A percentile compares a stretch with the other conserved stretches of the same genome.
Evolutionary conservation across 2,797 vertebrate genomes (phyloP).

Genomic region (Siniperca obscura): DNA sequence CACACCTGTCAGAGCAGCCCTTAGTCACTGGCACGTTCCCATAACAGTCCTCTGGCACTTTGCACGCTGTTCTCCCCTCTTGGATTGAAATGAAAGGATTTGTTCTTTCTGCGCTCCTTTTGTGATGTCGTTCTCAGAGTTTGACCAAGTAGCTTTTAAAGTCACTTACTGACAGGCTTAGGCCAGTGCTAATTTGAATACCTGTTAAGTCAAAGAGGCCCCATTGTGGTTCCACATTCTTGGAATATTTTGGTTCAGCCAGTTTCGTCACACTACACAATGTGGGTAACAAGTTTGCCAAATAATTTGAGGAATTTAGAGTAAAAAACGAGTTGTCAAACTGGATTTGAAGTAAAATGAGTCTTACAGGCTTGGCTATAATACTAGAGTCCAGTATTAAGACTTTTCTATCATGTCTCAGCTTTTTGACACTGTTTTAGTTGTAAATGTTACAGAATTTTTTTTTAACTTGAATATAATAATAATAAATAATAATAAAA

Average conservation of each 20-base stretch:
- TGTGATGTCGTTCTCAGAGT: conserved; percentile 43
- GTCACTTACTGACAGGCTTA: conserved; percentile 64
- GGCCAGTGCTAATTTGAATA: conserved; percentile 69
- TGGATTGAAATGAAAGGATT: conserved; percentile 70
- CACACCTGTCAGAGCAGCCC: conserved; percentile 75
- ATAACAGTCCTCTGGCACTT: conserved; percentile 47
- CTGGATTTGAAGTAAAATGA: conserved; percentile 4
- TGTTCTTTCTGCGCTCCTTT: conserved; percentile 43
- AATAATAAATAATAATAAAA: too few relatives aligned
- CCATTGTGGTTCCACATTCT: conserved; percentile 63
- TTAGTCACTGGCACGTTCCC: conserved; percentile 58
- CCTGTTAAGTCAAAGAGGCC: conserved; percentile 64
- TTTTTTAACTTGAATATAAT: too few relatives aligned
- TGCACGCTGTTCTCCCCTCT: conserved; percentile 13
- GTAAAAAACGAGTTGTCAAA: conserved; percentile 15
- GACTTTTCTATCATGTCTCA: background rate
- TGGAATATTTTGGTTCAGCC: conserved; percentile 48
- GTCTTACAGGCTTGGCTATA: background rate
- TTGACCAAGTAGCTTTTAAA: conserved; percentile 64
- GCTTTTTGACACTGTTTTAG: background rate
- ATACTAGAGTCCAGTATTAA: background rate
- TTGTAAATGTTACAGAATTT: too few relatives aligned
- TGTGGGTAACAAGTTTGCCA: conserved; percentile 19
- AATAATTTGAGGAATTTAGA: conserved; percentile 32
- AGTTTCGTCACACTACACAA: conserved; percentile 58